Evolutionary conservation across 1,140 invertebrate species (phyloP).

Genomic region (Neodiprion pinetum): DNA sequence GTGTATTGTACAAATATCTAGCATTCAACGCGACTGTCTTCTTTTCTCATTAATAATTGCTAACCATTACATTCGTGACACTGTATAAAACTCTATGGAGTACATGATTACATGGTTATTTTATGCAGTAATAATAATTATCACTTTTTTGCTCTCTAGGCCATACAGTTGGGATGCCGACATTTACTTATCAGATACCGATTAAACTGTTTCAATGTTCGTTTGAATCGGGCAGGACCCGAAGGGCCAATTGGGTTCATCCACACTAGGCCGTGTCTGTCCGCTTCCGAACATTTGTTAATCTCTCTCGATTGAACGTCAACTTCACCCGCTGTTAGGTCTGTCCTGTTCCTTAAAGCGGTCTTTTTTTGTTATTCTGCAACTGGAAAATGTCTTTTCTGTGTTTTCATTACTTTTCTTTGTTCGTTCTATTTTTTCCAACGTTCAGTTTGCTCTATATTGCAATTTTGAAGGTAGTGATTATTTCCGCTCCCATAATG

Average conservation of each 20-base stretch:
- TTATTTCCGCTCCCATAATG: not conserved
- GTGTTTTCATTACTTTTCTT: conserved; percentile 21
- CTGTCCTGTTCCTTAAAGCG: conserved; percentile 33
- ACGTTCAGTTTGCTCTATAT: not conserved
- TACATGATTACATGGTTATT: conserved; percentile 60
- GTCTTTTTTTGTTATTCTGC: conserved; percentile 18
- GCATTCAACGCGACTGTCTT: conserved; percentile 54
- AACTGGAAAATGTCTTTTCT: conserved; percentile 20
- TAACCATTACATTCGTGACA: conserved; percentile 60
- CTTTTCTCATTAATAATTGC: conserved; percentile 53
- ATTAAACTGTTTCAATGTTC: conserved; percentile 34
- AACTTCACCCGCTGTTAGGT: conserved; percentile 30
- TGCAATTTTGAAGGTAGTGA: not conserved
- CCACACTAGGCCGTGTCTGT: conserved; percentile 57
- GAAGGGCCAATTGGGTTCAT: conserved; percentile 61
- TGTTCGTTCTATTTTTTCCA: conserved; percentile 13
- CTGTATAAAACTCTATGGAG: conserved; percentile 63
- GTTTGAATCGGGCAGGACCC: conserved; percentile 51
- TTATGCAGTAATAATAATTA: conserved; percentile 59
- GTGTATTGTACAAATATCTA: conserved; percentile 64
- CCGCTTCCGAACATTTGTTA: conserved; percentile 25
- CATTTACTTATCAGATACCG: conserved; percentile 35
- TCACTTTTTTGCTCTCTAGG: conserved; percentile 63
- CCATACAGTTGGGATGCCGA: conserved; percentile 58
- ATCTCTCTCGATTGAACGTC: conserved; percentile 28